Conservation (phyloP, 2,888 invertebrate genomes). For the Lypha dubia region DNA sequence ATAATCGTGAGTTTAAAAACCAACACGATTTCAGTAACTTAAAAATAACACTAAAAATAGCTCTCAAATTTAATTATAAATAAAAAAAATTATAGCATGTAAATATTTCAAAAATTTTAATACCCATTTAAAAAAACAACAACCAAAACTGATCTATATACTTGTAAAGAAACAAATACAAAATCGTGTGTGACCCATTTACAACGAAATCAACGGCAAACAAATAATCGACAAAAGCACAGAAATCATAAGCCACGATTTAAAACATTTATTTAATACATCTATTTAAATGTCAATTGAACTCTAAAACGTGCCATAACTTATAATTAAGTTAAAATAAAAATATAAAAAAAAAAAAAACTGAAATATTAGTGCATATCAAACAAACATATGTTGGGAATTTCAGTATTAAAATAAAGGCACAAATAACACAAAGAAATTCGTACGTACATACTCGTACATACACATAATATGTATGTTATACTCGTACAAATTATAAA, state of each 20-base stretch:
- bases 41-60: background rate
- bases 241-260: slow-evolving; percentile 45
- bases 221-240: background rate
- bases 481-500: too few relatives aligned
- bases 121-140: background rate
- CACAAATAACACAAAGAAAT: slow-evolving; percentile 2
- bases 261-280: slow-evolving; percentile 31
- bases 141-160: slow-evolving; percentile 24
- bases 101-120: background rate
- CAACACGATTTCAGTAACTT: slow-evolving; percentile 18
- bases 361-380: slow-evolving; percentile 17
- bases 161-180: slow-evolving; percentile 29
- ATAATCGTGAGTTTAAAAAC: slow-evolving; percentile 19
- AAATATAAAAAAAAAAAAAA: slow-evolving; percentile 19
- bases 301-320: slow-evolving; percentile 69
- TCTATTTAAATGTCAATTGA: slow-evolving; percentile 64
- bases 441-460: too few relatives aligned
- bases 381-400: slow-evolving; percentile 20
- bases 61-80: background rate
- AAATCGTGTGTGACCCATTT: slow-evolving; percentile 68
- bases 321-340: slow-evolving; percentile 45
- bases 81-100: background rate
- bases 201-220: background rate
- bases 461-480: too few relatives aligned
- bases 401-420: slow-evolving; percentile 4